A percentile compares a stretch with the other conserved stretches of the same genome.
These are phyloP conservation scores for Protonibea diacanthus DNA, from an alignment of 2,797 vertebrate genomes.

Conservation along the genomic window DNA sequence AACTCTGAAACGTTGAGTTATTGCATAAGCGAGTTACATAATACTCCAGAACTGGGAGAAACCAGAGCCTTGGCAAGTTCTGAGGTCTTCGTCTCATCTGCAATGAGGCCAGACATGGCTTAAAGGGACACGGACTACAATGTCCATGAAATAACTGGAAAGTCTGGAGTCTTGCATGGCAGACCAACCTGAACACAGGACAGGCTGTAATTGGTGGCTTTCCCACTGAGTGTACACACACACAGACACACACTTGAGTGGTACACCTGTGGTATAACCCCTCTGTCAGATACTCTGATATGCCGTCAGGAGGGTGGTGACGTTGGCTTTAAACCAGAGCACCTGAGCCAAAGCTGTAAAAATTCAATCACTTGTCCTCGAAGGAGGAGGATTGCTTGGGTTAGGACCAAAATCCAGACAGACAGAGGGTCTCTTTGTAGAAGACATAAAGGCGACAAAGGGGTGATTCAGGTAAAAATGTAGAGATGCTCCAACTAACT, in stretches of 20 bases:
- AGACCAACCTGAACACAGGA: slow-evolving; percentile 28
- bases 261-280: background rate
- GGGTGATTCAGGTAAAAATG: background rate
- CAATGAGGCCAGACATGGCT: slow-evolving; percentile 39
- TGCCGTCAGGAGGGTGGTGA: background rate
- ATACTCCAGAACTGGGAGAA: slow-evolving; percentile 59
- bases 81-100: slow-evolving; percentile 35
- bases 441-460: background rate
- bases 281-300: background rate
- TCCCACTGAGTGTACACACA: background rate
- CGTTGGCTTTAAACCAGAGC: background rate
- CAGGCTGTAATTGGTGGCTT: slow-evolving; percentile 37
- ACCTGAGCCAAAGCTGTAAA: background rate
- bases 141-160: slow-evolving; percentile 24
- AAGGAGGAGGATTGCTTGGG: background rate
- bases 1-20: slow-evolving; percentile 49
- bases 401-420: background rate
- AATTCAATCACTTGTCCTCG: background rate
- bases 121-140: slow-evolving; percentile 28
- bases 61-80: slow-evolving; percentile 54
- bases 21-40: slow-evolving; percentile 76
- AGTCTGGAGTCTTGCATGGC: slow-evolving; percentile 31
- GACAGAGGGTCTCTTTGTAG: background rate
- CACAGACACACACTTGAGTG: background rate
- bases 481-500: background rate